A percentile compares a stretch with the other conserved stretches of the same genome.
These are phyloP conservation scores for Xiphophorus couchianus DNA, from an alignment of 2,113 vertebrate species.

Conservation along the genomic window DNA sequence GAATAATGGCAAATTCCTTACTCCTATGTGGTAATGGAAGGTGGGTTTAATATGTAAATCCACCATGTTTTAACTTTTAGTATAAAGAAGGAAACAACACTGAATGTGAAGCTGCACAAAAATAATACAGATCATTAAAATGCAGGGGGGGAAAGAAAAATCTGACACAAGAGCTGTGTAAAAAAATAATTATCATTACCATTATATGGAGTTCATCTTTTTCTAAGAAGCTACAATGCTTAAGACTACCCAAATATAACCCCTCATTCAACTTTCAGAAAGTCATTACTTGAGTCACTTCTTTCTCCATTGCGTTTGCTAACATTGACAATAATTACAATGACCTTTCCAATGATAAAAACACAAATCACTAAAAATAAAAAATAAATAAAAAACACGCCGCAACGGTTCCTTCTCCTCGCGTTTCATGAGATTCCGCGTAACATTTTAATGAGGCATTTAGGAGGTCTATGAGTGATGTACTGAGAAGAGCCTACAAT, in stretches of 20 bases:
- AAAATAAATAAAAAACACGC: conserved; percentile 44
- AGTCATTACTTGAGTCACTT: conserved; percentile 49
- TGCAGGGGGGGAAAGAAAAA: conserved; percentile 21
- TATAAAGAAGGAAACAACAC: conserved; percentile 7
- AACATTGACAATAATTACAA: conserved; percentile 76
- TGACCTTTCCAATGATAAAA: conserved; percentile 74
- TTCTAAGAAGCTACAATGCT: conserved; percentile 42
- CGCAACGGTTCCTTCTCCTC: conserved; percentile 64
- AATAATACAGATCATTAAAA: conserved; percentile 42
- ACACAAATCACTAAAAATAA: conserved; percentile 74
- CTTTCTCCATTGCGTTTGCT: conserved; percentile 63
- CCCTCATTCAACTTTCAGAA: conserved; percentile 67
- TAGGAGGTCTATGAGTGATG: conserved; percentile 75
- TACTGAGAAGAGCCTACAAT: conserved; percentile 79
- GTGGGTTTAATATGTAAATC: conserved; percentile 12
- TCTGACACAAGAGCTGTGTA: conserved; percentile 36
- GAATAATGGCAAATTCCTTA: background rate
- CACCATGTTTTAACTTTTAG: conserved; percentile 21
- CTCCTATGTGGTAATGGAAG: background rate
- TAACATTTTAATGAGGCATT: conserved; percentile 77
- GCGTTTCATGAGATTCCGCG: conserved; percentile 68
- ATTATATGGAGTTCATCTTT: conserved; percentile 50
- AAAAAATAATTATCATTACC: conserved; percentile 8
- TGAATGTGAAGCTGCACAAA: conserved; percentile 24
- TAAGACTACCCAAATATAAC: conserved; percentile 50